Evolutionary conservation across 37 sponge, comb jelly and placozoan genomes (phyloP).

Genomic region (Agelas oroides): DNA sequence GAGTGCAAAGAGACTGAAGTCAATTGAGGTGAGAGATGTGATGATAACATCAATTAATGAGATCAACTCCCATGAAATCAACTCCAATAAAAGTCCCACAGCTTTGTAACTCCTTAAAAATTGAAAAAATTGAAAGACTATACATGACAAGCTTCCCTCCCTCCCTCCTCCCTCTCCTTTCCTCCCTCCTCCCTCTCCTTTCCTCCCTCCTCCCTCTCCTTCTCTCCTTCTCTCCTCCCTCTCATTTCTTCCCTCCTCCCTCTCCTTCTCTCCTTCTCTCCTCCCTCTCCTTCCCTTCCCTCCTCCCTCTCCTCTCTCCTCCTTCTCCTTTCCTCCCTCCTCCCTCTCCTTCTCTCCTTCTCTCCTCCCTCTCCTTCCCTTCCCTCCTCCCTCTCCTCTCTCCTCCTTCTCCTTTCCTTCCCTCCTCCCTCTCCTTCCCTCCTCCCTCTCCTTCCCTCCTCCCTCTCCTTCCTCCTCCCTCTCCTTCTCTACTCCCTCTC

Average conservation of each 20-base stretch:
- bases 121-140: neutral
- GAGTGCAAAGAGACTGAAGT: slow-evolving; percentile 42
- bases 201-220: neutral
- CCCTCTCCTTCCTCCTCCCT: no score
- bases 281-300: no score
- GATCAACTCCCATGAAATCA: neutral
- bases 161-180: neutral
- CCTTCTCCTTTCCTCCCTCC: slow-evolving; percentile 36
- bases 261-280: no score
- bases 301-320: no score
- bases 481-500: slow-evolving; percentile 29
- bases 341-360: neutral
- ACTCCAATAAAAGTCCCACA: no score
- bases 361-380: neutral
- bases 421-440: slow-evolving; percentile 14
- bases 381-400: slow-evolving; percentile 56
- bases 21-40: slow-evolving; percentile 50
- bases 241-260: slow-evolving; percentile 61
- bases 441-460: no score
- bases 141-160: neutral
- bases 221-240: slow-evolving; percentile 60
- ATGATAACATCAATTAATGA: no score
- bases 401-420: slow-evolving; percentile 53
- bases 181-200: neutral
- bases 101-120: no score